A percentile compares a stretch with the other conserved stretches of the same genome.
Conservation (phyloP, 2,888 invertebrate genomes). For the Nomada hirtipes region DNA sequence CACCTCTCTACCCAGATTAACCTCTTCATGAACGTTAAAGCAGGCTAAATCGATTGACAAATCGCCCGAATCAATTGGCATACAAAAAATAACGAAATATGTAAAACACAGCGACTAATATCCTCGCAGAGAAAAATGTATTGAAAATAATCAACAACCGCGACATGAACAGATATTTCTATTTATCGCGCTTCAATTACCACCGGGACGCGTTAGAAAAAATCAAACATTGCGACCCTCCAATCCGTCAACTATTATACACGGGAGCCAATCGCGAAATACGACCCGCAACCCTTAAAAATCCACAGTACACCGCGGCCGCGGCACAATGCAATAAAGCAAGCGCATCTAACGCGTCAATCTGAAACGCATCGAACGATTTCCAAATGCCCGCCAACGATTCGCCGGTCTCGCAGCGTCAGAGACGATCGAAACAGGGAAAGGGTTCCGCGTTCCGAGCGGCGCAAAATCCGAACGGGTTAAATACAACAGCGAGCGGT, state of each 20-base stretch:
- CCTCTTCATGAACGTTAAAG: neutral
- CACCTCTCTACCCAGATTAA: neutral
- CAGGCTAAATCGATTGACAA: neutral
- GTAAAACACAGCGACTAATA: too few relatives aligned
- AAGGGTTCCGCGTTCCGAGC: neutral
- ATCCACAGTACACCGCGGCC: neutral
- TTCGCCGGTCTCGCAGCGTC: neutral
- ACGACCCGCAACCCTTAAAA: neutral
- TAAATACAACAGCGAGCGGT: conserved; percentile 33
- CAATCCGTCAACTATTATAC: neutral
- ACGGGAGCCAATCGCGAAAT: conserved; percentile 1
- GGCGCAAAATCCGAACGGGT: conserved; percentile 26
- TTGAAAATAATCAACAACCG: too few relatives aligned
- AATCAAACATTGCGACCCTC: neutral
- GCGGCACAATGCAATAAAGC: neutral
- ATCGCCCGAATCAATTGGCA: neutral
- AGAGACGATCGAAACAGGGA: neutral
- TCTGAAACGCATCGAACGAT: conserved; percentile 23
- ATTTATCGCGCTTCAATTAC: too few relatives aligned
- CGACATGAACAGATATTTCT: too few relatives aligned
- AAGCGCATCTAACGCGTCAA: conserved; percentile 15
- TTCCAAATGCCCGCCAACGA: conserved; percentile 1
- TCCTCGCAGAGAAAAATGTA: too few relatives aligned
- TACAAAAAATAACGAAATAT: too few relatives aligned
- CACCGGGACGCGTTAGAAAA: too few relatives aligned